Evolutionary conservation across 2,113 vertebrate genomes (phyloP).

Genomic region (Pithys albifrons): DNA sequence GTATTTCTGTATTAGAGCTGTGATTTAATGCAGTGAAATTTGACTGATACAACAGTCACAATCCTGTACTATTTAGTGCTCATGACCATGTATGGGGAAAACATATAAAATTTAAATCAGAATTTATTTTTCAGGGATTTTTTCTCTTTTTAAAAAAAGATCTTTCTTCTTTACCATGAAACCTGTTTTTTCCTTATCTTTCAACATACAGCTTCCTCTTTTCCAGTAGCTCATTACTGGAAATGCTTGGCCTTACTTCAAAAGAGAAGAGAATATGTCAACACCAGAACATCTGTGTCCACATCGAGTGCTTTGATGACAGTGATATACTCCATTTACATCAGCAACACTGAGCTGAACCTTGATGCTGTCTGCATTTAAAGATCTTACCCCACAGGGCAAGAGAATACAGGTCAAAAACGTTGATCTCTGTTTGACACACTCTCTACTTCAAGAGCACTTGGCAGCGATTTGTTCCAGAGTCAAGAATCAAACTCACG

Average conservation of each 20-base stretch:
- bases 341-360: conserved; percentile 47
- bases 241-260: conserved; percentile 51
- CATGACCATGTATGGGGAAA: rapidly evolving
- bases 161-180: neutral
- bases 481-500: conserved; percentile 53
- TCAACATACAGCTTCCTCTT: neutral
- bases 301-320: conserved; percentile 39
- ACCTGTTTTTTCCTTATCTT: neutral
- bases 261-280: conserved; percentile 55
- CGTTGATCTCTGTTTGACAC: conserved; percentile 51
- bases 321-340: conserved; percentile 59
- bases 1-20: neutral
- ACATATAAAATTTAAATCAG: neutral
- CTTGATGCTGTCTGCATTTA: conserved; percentile 57
- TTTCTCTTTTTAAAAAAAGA: neutral
- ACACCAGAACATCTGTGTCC: conserved; percentile 60
- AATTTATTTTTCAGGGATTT: neutral
- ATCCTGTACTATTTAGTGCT: neutral
- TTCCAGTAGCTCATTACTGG: conserved; percentile 36
- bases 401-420: conserved; percentile 60
- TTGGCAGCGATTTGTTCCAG: conserved; percentile 54
- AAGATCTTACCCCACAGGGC: conserved; percentile 61
- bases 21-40: neutral
- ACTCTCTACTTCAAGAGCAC: conserved; percentile 49
- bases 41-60: neutral